phyloP scores from a whole-genome alignment of 2,888 invertebrate species.

The Lagria hirta region DNA sequence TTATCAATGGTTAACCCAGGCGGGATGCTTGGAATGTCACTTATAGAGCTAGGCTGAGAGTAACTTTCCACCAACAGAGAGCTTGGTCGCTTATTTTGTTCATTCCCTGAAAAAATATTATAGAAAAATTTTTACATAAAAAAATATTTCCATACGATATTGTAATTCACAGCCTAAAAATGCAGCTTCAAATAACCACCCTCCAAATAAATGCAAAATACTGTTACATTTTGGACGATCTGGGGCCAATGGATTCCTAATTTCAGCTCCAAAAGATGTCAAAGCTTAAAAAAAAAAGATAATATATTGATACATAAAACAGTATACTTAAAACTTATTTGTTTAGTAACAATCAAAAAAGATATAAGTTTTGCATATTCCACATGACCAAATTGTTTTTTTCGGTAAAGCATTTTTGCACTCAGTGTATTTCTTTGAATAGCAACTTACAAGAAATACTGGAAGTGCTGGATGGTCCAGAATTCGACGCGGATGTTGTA shows the following conservation, averaged over 20 bases:
- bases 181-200: constrained; percentile 96
- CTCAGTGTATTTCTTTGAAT: constrained; percentile 4
- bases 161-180: constrained; percentile 76
- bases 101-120: too few species aligned
- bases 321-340: constrained; percentile 1
- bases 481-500: constrained; percentile 68
- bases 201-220: constrained; percentile 91
- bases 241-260: constrained; percentile 63
- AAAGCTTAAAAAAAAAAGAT: constrained; percentile 58
- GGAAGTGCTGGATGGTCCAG: constrained; percentile 68
- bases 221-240: constrained; percentile 91
- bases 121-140: too few species aligned
- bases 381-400: not conserved
- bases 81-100: constrained; percentile 64
- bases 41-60: constrained; percentile 66
- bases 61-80: constrained; percentile 67
- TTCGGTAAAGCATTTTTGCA: not conserved
- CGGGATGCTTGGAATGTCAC: constrained; percentile 68
- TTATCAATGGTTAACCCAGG: constrained; percentile 72
- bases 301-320: too few species aligned
- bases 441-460: constrained; percentile 64
- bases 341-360: constrained; percentile 1
- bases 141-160: constrained; percentile 54
- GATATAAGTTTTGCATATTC: too few species aligned
- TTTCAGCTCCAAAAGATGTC: constrained; percentile 56